A percentile compares a stretch with the other conserved stretches of the same genome.
phyloP scores from a whole-genome alignment of 2,888 invertebrate genomes.

The Paralinhomoeus sp. region DNA sequence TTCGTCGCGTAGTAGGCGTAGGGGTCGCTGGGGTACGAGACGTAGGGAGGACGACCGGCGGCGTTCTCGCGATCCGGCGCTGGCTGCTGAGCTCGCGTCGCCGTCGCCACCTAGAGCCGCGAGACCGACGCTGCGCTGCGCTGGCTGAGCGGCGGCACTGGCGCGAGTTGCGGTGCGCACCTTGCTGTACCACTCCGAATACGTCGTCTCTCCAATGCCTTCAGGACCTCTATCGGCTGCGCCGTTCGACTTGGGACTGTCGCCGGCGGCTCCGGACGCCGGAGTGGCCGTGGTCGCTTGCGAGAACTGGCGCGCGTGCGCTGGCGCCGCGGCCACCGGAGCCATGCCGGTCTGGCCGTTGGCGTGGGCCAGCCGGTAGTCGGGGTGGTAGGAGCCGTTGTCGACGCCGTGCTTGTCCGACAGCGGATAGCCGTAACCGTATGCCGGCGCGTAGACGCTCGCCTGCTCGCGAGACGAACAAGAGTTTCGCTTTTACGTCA shows the following conservation, averaged over 20 bases:
- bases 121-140: too few relatives aligned
- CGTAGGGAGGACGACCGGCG: conserved; percentile 14
- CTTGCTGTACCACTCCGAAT: neutral
- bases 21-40: conserved; percentile 23
- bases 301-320: conserved; percentile 12
- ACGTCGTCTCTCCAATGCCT: conserved; percentile 21
- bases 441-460: neutral
- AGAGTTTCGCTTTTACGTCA: too few relatives aligned
- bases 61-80: neutral
- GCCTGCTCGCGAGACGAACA: too few relatives aligned
- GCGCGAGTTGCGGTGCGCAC: too few relatives aligned
- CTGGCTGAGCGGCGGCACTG: too few relatives aligned
- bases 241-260: neutral
- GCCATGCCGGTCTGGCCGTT: neutral
- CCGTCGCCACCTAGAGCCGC: too few relatives aligned
- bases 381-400: neutral
- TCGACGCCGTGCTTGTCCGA: neutral
- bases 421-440: neutral
- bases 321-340: too few relatives aligned
- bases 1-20: conserved; percentile 22
- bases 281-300: conserved; percentile 8
- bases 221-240: conserved; percentile 4
- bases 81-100: too few relatives aligned
- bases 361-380: neutral
- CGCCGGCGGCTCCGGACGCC: too few relatives aligned